Evolutionary conservation across 2,797 vertebrate species (phyloP), one percentile per base, ranked within the genome.

Genomic region (Sus cebifrons): DNA sequence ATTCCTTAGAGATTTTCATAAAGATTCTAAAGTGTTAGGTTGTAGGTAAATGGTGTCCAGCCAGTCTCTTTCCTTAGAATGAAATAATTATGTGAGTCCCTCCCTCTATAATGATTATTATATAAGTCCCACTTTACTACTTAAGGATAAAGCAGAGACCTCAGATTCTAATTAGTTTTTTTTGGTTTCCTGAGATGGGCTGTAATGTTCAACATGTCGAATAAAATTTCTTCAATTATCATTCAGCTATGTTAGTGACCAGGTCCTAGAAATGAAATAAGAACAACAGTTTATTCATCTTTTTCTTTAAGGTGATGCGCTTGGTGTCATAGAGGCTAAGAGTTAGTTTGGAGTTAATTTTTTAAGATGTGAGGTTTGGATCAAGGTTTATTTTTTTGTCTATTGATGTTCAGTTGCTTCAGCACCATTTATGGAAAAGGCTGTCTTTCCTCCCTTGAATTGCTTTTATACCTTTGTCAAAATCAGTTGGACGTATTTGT

Each of bases 191-290:
- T 81, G 89, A 84, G 70, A 95, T 86, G 44, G 75, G 70, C 44
- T 40, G 58, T 91, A 44, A 44, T 71, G 56, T 75, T 97, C 74
- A 89, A 25, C 23, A 75, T 75, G 17, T 71, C 89, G 44, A 75
- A 5, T 89, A 94, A 89, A 94, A 65, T 70, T 71, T 96, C 13
- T 64, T 64, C 75, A 79, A 2, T 95, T 32, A 27, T 82, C 58
- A 83, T 78, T 77, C 36, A 93, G 1, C 32, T 73, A 10, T 74
- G 25, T 56, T 73, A 91, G 14, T 84, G 75, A 71, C 65, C 8
- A 49, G 54, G 9, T 70, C 75, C 87, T 93, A 54, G 78, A 94
- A 85, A 74, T 93, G 65, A 68, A 88, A 93, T 77, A 95, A 27
- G 36, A 65, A 36, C 25, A 65, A 10, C 11, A 65, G 14, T 62